Conservation (phyloP, 2,797 vertebrate species). For the Buphagus erythrorhynchus region DNA sequence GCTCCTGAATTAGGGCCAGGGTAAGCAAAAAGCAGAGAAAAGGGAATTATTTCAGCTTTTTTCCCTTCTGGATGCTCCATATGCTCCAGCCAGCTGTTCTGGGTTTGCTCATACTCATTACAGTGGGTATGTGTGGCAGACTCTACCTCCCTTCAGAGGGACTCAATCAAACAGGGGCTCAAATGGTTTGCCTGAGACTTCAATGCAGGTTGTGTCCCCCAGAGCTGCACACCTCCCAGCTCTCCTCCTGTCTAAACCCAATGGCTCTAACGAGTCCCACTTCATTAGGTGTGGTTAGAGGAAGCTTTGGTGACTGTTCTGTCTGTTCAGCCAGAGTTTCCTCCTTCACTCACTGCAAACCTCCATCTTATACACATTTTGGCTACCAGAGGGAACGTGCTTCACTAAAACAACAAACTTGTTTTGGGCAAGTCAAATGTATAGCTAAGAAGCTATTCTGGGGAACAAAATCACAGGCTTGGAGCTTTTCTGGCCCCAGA, state of each 20-base stretch:
- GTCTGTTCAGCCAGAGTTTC: neutral
- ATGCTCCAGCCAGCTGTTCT: slow-evolving; percentile 60
- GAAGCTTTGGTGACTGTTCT: neutral
- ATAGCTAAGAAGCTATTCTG: neutral
- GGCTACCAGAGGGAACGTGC: neutral
- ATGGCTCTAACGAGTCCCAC: neutral
- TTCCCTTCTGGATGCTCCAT: slow-evolving; percentile 65
- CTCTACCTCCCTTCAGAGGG: slow-evolving; percentile 34
- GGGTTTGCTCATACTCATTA: slow-evolving; percentile 35
- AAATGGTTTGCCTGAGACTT: neutral
- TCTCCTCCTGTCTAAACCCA: neutral
- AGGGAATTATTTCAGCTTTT: slow-evolving; percentile 66
- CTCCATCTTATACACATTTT: neutral
- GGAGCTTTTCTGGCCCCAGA: neutral
- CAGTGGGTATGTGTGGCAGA: slow-evolving; percentile 40
- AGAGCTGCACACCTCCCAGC: neutral
- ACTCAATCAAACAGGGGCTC: slow-evolving; percentile 15
- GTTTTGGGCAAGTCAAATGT: neutral
- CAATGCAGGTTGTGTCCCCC: neutral
- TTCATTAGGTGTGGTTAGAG: neutral
- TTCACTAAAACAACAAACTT: neutral
- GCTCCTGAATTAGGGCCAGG: slow-evolving; percentile 38
- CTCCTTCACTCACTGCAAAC: neutral
- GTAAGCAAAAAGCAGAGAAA: slow-evolving; percentile 57
- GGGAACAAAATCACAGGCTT: neutral